These are phyloP conservation scores for Drosophila bipectinata DNA, from an alignment of 1,140 invertebrate genomes.

Conservation along the genomic window DNA sequence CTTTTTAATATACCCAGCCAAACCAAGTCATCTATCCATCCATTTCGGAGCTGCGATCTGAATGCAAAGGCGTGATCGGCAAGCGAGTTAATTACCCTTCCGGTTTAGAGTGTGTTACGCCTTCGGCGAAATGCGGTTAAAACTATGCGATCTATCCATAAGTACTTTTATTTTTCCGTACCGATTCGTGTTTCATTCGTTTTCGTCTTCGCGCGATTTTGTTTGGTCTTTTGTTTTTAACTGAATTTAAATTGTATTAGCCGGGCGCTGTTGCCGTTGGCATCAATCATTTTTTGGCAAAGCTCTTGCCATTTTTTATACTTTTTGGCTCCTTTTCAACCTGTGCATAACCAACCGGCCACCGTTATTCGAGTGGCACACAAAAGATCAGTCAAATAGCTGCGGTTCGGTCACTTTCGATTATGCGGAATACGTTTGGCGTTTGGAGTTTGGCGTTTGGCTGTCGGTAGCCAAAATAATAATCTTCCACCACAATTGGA, in stretches of 20 bases:
- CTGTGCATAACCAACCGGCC: slow-evolving; percentile 61
- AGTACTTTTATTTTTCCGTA: slow-evolving; percentile 64
- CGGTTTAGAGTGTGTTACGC: slow-evolving; percentile 83
- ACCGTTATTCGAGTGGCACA: slow-evolving; percentile 55
- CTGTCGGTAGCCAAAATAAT: slow-evolving; percentile 77
- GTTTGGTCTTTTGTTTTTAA: slow-evolving; percentile 63
- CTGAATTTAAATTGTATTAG: slow-evolving; percentile 80
- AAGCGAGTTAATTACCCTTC: slow-evolving; percentile 84
- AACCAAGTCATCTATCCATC: slow-evolving; percentile 35
- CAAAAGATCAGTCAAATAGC: slow-evolving; percentile 73
- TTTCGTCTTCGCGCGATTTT: slow-evolving; percentile 8
- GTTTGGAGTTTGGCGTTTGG: slow-evolving; percentile 46
- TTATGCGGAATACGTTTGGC: slow-evolving; percentile 77
- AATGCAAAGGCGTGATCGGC: slow-evolving; percentile 83
- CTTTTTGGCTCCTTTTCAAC: slow-evolving; percentile 42
- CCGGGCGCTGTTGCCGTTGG: slow-evolving; percentile 56
- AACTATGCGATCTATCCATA: slow-evolving; percentile 63
- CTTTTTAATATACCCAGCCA: slow-evolving; percentile 71
- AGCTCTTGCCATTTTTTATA: slow-evolving; percentile 22
- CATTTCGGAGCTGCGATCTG: slow-evolving; percentile 42
- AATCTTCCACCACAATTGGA: slow-evolving; percentile 72
- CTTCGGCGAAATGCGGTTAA: slow-evolving; percentile 81
- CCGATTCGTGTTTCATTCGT: slow-evolving; percentile 17
- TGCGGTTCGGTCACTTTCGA: slow-evolving; percentile 83
- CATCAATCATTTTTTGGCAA: slow-evolving; percentile 75